Conservation (phyloP, 2,113 vertebrate genomes). For the Pelmatolapia mariae region DNA sequence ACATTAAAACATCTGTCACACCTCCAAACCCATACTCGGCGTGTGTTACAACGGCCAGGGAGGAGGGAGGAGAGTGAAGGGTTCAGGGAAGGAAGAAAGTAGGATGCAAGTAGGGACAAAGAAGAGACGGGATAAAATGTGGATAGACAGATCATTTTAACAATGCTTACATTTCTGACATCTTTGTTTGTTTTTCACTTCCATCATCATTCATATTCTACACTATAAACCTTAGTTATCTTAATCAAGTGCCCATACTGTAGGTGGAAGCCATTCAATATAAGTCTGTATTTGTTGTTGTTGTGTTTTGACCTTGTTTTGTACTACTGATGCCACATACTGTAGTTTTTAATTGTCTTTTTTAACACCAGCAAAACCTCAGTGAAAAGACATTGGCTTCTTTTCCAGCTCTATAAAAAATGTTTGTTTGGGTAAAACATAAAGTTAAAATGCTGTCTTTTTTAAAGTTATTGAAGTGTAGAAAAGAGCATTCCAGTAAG, state of each 20-base stretch:
- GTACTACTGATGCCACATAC: background rate
- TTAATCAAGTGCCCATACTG: background rate
- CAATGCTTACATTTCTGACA: background rate
- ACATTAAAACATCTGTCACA: conserved; percentile 62
- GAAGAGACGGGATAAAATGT: background rate
- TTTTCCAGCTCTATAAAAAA: background rate
- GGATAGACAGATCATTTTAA: background rate
- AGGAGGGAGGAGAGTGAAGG: background rate
- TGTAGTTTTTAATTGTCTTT: background rate
- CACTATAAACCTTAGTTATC: background rate
- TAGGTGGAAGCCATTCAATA: background rate
- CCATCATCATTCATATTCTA: background rate
- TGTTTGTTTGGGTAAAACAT: background rate
- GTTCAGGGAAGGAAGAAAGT: background rate
- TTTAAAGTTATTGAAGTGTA: background rate
- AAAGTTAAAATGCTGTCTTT: background rate
- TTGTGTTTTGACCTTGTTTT: background rate
- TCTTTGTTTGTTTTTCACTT: background rate
- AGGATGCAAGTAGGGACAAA: background rate
- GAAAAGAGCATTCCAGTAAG: background rate
- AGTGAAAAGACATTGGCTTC: background rate
- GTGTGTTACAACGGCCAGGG: background rate
- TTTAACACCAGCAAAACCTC: background rate
- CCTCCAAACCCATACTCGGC: background rate
- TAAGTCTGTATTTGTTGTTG: background rate